Percentiles rank a stretch among this genome's conserved stretches.
Conservation (phyloP, 2,113 vertebrate genomes). For the Colius striatus region DNA sequence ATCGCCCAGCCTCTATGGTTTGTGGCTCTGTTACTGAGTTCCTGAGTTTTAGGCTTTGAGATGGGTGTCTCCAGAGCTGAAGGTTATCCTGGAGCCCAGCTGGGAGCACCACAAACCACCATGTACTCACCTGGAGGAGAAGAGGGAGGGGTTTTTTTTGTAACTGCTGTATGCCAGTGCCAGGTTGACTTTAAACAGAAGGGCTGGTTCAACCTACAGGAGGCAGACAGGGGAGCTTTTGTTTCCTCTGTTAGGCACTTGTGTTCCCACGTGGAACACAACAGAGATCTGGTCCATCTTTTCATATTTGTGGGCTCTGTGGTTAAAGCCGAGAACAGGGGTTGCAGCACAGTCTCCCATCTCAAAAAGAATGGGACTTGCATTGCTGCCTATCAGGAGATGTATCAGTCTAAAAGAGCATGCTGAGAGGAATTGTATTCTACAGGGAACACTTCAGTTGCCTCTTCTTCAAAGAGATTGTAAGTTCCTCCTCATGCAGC, state of each 20-base stretch:
- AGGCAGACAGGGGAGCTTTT: neutral
- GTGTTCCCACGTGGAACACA: too few relatives aligned
- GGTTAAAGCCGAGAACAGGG: neutral
- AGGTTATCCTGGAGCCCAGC: neutral
- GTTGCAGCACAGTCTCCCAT: neutral
- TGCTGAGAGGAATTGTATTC: neutral
- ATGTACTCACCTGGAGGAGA: neutral
- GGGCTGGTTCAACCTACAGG: neutral
- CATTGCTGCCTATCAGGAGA: neutral
- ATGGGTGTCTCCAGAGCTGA: neutral
- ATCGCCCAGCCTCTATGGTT: neutral
- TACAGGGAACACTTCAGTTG: neutral
- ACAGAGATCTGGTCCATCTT: neutral
- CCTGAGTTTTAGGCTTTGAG: neutral
- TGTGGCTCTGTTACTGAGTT: neutral
- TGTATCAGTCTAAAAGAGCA: neutral
- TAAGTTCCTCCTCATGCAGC: neutral
- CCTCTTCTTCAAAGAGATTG: neutral
- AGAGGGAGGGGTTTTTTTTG: neutral
- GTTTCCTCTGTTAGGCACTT: neutral
- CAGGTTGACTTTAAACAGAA: neutral
- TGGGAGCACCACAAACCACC: neutral
- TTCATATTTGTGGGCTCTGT: neutral
- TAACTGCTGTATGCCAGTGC: neutral
- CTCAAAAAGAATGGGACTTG: neutral